Evolutionary conservation across 2,888 invertebrate genomes (phyloP).

Genomic region (Ceramica pisi): DNA sequence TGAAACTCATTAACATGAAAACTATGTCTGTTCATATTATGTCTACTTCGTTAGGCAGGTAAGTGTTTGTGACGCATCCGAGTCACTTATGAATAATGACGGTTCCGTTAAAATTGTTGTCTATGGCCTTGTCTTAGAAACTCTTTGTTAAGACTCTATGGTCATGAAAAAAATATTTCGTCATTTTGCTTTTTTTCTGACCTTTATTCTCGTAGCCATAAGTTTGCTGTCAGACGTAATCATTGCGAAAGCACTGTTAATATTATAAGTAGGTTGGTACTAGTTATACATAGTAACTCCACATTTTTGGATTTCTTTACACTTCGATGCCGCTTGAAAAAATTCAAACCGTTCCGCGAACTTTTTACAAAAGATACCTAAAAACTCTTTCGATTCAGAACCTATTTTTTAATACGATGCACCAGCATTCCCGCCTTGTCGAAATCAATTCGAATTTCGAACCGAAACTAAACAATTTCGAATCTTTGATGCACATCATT

Average conservation of each 20-base stretch:
- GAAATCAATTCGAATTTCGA: constrained; percentile 27
- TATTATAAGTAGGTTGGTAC: no score
- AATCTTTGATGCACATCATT: constrained; percentile 33
- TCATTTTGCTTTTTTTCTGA: background rate
- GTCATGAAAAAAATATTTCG: background rate
- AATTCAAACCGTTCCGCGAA: background rate
- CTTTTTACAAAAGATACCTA: background rate
- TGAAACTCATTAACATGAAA: constrained; percentile 46
- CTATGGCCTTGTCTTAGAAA: constrained; percentile 24
- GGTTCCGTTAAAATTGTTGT: constrained; percentile 33
- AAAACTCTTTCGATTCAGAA: background rate
- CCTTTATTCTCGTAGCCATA: no score
- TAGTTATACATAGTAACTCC: background rate
- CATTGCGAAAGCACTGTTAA: no score
- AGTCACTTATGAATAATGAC: constrained; percentile 34
- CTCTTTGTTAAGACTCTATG: constrained; percentile 17
- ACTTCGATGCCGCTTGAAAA: background rate
- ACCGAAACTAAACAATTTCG: constrained; percentile 27
- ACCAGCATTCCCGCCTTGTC: background rate
- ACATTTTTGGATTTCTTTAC: background rate
- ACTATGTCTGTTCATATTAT: constrained; percentile 44
- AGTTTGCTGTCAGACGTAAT: no score
- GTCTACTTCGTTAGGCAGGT: constrained; percentile 43
- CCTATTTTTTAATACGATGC: background rate
- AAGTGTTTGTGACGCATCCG: constrained; percentile 48